Conservation (phyloP, 2,797 vertebrate species). For the Neosilurus mollespiculum region DNA sequence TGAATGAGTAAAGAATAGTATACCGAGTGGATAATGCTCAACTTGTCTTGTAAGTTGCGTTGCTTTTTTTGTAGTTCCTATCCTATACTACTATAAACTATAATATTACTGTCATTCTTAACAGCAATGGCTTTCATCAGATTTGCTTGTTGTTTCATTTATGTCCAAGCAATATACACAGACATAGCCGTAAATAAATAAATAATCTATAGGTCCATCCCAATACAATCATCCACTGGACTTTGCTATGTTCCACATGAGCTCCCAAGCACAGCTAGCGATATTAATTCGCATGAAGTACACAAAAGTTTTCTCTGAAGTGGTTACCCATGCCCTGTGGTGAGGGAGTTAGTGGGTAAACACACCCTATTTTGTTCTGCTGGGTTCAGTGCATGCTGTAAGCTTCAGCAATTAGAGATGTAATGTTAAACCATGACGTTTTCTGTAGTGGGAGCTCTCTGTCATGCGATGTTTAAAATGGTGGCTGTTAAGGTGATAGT, state of each 20-base stretch:
- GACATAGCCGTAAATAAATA: not conserved
- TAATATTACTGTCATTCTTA: not conserved
- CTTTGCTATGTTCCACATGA: not conserved
- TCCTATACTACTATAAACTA: not conserved
- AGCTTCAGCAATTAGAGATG: not conserved
- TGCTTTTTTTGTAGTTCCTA: not conserved
- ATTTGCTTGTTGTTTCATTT: not conserved
- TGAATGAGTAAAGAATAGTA: no score
- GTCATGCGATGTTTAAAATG: conserved; percentile 8
- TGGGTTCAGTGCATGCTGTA: conserved; percentile 10
- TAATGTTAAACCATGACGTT: not conserved
- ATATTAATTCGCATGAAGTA: conserved; percentile 2
- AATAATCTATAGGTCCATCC: not conserved
- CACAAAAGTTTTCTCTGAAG: conserved; percentile 14
- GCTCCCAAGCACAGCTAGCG: not conserved
- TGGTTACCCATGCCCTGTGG: not conserved
- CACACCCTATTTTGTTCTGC: conserved; percentile 12
- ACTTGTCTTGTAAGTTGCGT: not conserved
- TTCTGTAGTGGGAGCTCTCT: not conserved
- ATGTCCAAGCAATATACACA: not conserved
- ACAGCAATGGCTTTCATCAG: not conserved
- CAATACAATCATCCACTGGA: not conserved
- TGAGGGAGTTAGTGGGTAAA: conserved; percentile 6
- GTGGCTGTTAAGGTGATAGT: not conserved
- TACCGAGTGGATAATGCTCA: no score